Evolutionary conservation across 2,888 invertebrate species (phyloP), one percentile per base, ranked within the genome.

Genomic region (Antitype chi): DNA sequence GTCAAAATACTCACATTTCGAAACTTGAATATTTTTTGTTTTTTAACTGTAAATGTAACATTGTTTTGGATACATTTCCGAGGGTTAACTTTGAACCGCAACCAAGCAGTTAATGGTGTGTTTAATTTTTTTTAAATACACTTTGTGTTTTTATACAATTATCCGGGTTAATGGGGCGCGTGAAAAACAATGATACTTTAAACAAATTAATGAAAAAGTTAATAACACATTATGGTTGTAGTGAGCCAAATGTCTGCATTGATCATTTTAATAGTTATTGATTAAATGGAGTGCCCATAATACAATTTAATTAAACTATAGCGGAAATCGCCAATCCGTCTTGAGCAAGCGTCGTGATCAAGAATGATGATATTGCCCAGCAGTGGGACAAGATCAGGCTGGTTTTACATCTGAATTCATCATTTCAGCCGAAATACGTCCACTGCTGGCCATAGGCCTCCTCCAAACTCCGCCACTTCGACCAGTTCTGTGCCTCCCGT

Each of bases 101-200:
- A 70, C 20, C 7, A 85, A 90, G 83, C 75, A 90, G 89, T 91
- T 92, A 93, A 94, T 93, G 92, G 87, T 84, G 87, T 91, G 90
- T 92, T 91, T 90, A 93, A 91, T 92, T n/a, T n/a, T n/a, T n/a
- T n/a, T 91, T 68, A 52, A 74, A 75, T 23, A 32, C 25, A 62
- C n/a, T 53, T 64, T 38, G 23, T 84, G 84, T 88, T 89, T 89
- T 80, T 85, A 83, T 88, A 89, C 87, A 91, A 93, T 94, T 93
- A 93, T 81, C 79, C 38, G 69, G 82, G 84, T 89, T 92, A 94
- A 94, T 94, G 93, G 86, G 93, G 86, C 82, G 79, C 92, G 89
- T 92, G 87, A 88, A 85, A 80, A 80, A 74, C 78, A 74, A 82
- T 82, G 66, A 84, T 87, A 89, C 84, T 87, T 69, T 76, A 52